Percentiles rank a stretch among this genome's conserved stretches.
Evolutionary conservation across 2,797 vertebrate species (phyloP).

Genomic region (Sebastes nivosus): DNA sequence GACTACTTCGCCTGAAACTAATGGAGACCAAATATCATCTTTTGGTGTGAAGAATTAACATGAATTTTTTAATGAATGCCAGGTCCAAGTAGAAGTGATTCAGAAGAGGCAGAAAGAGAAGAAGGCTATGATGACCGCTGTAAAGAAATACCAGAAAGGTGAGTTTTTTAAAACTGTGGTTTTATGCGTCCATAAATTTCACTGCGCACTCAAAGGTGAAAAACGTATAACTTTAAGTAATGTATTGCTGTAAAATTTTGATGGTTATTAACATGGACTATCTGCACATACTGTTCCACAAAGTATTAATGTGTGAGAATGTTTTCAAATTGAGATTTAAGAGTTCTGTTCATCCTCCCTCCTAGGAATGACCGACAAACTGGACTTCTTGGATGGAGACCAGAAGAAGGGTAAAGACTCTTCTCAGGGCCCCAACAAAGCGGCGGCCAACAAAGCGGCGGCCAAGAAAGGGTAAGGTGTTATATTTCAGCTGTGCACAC

Average conservation of each 20-base stretch:
- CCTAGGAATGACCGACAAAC: constrained; percentile 94
- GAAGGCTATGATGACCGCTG: constrained; percentile 91
- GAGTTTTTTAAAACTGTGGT: not conserved
- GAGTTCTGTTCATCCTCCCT: constrained; percentile 3
- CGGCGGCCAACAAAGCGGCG: constrained; percentile 50
- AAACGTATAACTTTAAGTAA: not conserved
- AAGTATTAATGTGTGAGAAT: not conserved
- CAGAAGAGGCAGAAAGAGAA: constrained; percentile 97
- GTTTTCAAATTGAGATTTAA: not conserved
- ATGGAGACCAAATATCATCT: not conserved
- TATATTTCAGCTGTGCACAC: not conserved
- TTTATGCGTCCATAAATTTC: not conserved
- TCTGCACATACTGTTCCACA: not conserved
- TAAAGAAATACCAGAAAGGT: constrained; percentile 99
- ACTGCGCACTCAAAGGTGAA: not conserved
- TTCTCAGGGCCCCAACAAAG: constrained; percentile 56
- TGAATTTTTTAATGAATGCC: not conserved
- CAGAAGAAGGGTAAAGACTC: constrained; percentile 72
- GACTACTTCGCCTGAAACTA: not conserved
- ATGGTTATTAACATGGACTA: not conserved
- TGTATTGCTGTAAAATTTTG: not conserved
- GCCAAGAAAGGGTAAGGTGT: constrained; percentile 84
- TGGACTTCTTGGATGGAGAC: constrained; percentile 96
- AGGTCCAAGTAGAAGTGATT: constrained; percentile 95
- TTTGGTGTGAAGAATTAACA: not conserved